These are phyloP conservation scores for Phortica magna DNA, from an alignment of 2,888 invertebrate species.

Conservation along the genomic window DNA sequence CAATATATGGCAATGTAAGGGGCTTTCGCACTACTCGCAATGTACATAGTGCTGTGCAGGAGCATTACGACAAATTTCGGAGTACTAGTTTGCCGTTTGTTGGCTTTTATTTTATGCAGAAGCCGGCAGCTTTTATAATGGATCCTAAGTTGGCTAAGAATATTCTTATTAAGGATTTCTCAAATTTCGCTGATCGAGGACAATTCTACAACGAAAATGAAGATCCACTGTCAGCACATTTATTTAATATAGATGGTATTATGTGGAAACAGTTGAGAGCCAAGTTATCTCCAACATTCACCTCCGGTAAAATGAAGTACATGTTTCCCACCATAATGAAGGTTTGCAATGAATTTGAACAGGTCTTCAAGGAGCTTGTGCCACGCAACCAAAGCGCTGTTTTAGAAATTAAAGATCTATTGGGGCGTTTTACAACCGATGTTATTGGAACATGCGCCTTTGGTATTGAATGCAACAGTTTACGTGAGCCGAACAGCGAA, in stretches of 20 bases:
- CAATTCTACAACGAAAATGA: constrained; percentile 66
- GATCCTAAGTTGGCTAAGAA: constrained; percentile 71
- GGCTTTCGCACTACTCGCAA: constrained; percentile 43
- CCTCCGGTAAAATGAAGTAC: constrained; percentile 79
- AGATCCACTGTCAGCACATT: constrained; percentile 73
- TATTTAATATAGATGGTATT: constrained; percentile 74
- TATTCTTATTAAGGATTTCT: constrained; percentile 75
- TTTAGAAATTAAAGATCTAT: constrained; percentile 59
- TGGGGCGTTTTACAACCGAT: constrained; percentile 77
- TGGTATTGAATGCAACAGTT: constrained; percentile 76
- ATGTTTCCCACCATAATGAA: constrained; percentile 75
- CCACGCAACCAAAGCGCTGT: background rate
- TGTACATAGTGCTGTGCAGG: constrained; percentile 34
- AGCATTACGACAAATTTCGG: constrained; percentile 58
- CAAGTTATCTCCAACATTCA: constrained; percentile 79
- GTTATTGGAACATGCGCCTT: constrained; percentile 78
- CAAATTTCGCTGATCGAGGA: constrained; percentile 73
- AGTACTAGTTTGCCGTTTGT: constrained; percentile 51
- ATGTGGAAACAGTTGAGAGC: constrained; percentile 78
- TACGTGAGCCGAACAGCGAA: constrained; percentile 68
- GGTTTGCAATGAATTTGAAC: constrained; percentile 38
- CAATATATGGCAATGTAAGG: constrained; percentile 49
- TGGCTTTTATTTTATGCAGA: constrained; percentile 52
- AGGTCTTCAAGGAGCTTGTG: constrained; percentile 33
- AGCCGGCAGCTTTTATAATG: constrained; percentile 52